Evolutionary conservation across 1,140 invertebrate genomes (phyloP).

Genomic region (Lordiphosa clarofinis): DNA sequence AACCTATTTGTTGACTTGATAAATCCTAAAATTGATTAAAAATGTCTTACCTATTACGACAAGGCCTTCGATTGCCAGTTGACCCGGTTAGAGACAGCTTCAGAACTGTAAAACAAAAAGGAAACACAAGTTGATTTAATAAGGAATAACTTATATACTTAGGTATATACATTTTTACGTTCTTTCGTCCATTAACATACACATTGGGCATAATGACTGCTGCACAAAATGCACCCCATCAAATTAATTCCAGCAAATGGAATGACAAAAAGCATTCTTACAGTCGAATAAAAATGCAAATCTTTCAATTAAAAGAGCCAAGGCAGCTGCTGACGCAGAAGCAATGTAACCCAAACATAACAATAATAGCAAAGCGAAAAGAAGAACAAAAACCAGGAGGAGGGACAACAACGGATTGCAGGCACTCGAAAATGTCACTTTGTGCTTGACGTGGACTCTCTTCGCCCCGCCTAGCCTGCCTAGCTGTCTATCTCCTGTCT

Average conservation of each 20-base stretch:
- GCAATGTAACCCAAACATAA: constrained; percentile 16
- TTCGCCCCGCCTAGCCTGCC: constrained; percentile 4
- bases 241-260: constrained; percentile 1
- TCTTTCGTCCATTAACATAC: constrained; percentile 7
- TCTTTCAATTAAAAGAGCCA: constrained; percentile 6
- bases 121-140: background rate
- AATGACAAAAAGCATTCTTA: constrained; percentile 23
- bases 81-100: background rate
- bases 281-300: constrained; percentile 38
- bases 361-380: constrained; percentile 20
- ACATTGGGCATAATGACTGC: constrained; percentile 9
- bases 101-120: constrained; percentile 31
- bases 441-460: constrained; percentile 16
- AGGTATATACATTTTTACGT: constrained; percentile 13
- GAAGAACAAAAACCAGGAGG: background rate
- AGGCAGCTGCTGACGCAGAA: too few species aligned
- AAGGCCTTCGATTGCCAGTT: constrained; percentile 7
- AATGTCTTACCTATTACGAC: constrained; percentile 21
- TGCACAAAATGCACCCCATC: constrained; percentile 17
- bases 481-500: background rate
- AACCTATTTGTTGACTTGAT: too few species aligned
- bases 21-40: too few species aligned
- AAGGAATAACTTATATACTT: background rate
- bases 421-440: constrained; percentile 42
- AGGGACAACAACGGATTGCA: constrained; percentile 2